phyloP scores from a whole-genome alignment of 1,140 invertebrate genomes.

The Cardiocondyla obscurior region DNA sequence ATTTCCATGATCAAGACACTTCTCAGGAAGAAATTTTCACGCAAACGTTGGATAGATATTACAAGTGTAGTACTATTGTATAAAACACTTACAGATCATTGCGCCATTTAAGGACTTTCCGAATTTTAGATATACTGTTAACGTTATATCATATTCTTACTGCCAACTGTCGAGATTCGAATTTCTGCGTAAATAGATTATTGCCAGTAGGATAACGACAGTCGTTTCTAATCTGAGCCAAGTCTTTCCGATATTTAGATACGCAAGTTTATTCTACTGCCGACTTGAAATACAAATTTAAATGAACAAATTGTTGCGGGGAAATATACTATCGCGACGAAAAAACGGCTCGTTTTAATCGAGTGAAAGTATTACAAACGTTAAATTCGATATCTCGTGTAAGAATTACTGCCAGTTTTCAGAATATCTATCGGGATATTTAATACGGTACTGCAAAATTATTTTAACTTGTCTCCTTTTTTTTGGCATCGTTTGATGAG shows the following conservation, averaged over 20 bases:
- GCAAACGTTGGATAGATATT: constrained; percentile 5
- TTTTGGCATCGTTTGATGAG: neutral
- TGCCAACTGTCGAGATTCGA: constrained; percentile 24
- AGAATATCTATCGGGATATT: neutral
- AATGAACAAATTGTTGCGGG: neutral
- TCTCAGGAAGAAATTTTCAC: neutral
- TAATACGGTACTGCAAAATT: neutral
- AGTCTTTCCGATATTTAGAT: constrained; percentile 1
- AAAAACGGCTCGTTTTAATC: neutral
- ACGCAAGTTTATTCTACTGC: neutral
- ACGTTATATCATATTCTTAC: constrained; percentile 38
- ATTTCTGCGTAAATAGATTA: constrained; percentile 6
- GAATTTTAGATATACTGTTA: constrained; percentile 33
- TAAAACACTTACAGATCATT: neutral
- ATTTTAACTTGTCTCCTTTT: neutral
- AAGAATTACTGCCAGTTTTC: constrained; percentile 13
- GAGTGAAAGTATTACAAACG: neutral
- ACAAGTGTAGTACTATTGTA: constrained; percentile 2
- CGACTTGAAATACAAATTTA: neutral
- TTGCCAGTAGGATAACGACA: neutral
- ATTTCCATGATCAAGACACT: neutral
- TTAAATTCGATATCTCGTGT: neutral
- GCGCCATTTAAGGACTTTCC: constrained; percentile 17
- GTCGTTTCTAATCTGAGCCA: neutral
- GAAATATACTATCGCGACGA: neutral